Percentiles rank a stretch among this genome's conserved stretches.
phyloP scores from a whole-genome alignment of 2,797 vertebrate species.

The Neosilurus hyrtlii region DNA sequence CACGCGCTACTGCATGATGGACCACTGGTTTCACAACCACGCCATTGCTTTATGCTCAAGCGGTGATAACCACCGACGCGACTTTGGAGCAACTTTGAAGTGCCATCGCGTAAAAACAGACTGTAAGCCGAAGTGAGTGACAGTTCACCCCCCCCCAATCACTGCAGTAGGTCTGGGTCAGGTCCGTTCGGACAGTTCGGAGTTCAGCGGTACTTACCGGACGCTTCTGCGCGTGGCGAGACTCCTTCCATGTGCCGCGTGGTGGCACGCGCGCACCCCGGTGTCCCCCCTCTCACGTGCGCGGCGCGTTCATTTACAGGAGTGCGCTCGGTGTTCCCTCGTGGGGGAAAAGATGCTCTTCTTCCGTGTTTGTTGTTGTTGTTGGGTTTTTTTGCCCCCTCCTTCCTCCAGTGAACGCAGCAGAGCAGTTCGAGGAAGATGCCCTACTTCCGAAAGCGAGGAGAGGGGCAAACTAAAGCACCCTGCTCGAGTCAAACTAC shows the following conservation, averaged over 20 bases:
- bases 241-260: constrained; percentile 15
- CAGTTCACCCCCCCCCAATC: neutral
- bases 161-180: constrained; percentile 5
- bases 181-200: neutral
- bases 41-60: neutral
- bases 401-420: constrained; percentile 63
- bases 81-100: constrained; percentile 25
- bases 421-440: constrained; percentile 59
- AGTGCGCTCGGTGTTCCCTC: constrained; percentile 27
- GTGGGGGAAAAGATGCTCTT: constrained; percentile 37
- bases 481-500: neutral
- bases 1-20: constrained; percentile 34
- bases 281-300: neutral
- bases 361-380: constrained; percentile 30
- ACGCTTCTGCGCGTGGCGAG: neutral
- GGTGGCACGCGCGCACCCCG: constrained; percentile 19
- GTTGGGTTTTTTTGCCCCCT: constrained; percentile 33
- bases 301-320: neutral
- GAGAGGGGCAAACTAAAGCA: constrained; percentile 22
- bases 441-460: constrained; percentile 69
- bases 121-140: neutral
- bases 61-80: neutral
- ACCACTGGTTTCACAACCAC: no score
- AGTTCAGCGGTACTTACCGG: constrained; percentile 46
- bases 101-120: neutral